phyloP scores from a whole-genome alignment of 2,113 vertebrate species.

The Agapornis roseicollis region DNA sequence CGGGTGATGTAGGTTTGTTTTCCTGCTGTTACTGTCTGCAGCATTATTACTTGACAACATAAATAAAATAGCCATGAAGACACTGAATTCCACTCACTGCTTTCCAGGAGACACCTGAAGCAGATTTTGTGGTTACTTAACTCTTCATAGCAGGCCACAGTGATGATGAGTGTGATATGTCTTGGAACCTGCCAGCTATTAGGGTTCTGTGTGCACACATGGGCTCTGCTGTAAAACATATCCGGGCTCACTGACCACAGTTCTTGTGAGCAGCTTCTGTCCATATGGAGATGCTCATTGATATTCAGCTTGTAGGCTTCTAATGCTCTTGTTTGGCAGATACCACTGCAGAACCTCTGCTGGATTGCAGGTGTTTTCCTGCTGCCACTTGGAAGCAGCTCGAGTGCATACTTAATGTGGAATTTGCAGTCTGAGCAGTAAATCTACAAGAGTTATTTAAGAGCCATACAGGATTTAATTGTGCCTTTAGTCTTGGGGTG shows the following conservation, averaged over 20 bases:
- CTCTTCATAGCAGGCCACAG: rapidly evolving
- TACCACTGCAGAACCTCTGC: not conserved
- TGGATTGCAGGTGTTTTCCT: not conserved
- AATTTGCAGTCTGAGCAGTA: not conserved
- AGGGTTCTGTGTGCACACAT: rapidly evolving
- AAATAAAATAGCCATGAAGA: not conserved
- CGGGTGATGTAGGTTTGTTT: not conserved
- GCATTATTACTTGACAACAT: not conserved
- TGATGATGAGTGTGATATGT: not conserved
- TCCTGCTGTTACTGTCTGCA: not conserved
- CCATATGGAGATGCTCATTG: not conserved
- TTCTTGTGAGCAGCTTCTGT: not conserved
- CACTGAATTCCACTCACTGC: rapidly evolving
- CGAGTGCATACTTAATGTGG: rapidly evolving
- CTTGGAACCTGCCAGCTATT: not conserved
- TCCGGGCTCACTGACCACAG: rapidly evolving
- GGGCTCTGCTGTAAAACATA: not conserved
- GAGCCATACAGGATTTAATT: not conserved
- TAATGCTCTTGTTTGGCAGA: not conserved
- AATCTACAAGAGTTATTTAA: not conserved
- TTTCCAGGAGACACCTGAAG: rapidly evolving
- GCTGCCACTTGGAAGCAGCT: not conserved
- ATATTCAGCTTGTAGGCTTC: not conserved
- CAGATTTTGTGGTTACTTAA: not conserved
- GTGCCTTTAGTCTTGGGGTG: not conserved